Conservation (phyloP, 2,888 invertebrate genomes). For the Drosophila emarginata region DNA sequence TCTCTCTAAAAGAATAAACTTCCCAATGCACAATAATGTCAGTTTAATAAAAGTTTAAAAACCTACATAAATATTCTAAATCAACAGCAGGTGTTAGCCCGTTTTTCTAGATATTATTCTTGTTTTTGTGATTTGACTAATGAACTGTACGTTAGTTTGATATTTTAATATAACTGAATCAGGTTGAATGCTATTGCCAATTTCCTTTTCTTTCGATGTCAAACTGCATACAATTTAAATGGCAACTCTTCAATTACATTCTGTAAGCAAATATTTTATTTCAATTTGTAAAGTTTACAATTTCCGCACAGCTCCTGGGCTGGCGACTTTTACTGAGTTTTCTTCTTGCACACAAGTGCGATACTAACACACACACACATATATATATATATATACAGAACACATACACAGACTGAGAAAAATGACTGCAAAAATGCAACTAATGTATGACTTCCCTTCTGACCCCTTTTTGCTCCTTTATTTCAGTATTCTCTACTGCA, state of each 20-base stretch:
- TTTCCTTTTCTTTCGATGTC: not conserved
- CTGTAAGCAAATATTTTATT: slow-evolving; percentile 65
- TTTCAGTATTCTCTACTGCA: slow-evolving; percentile 93
- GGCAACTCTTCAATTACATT: slow-evolving; percentile 60
- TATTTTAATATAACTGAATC: not conserved
- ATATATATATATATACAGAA: not conserved
- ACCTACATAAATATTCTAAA: no score
- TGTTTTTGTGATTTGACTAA: not conserved
- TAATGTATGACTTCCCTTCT: slow-evolving; percentile 30
- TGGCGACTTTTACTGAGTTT: slow-evolving; percentile 54
- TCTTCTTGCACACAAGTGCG: slow-evolving; percentile 43
- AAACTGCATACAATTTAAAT: slow-evolving; percentile 22
- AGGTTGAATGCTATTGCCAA: not conserved
- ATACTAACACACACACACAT: slow-evolving; percentile 4
- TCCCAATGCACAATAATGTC: no score
- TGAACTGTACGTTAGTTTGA: not conserved
- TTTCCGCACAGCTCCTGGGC: slow-evolving; percentile 51
- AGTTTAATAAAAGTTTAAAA: no score
- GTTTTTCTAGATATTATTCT: no score
- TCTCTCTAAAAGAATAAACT: no score
- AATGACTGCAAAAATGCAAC: slow-evolving; percentile 50
- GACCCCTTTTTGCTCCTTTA: not conserved
- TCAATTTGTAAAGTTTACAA: slow-evolving; percentile 64
- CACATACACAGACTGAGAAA: not conserved
- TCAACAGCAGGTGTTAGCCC: no score